Base-by-base conservation (phyloP, 2,888 invertebrate species). In the Ommatoiulus sabulosus region DNA sequence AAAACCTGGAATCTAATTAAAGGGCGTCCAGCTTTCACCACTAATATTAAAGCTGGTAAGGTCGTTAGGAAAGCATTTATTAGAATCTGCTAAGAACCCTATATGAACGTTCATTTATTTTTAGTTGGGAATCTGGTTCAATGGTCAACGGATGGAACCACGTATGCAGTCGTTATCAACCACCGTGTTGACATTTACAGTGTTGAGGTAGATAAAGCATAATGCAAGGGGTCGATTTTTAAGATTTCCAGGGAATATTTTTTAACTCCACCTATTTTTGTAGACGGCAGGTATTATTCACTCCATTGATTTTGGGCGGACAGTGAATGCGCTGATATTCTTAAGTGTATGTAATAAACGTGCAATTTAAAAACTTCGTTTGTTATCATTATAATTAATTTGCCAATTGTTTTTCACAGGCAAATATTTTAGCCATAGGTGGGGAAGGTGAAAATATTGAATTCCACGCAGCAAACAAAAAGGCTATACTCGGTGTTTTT, bases 1-100 rank as follows among this genome's bases (percentile, higher is more conserved):
- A 94, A 96, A 91, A 98, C 98, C 3, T 99, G 99, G 99, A 98
- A 99, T 93, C 94, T 99, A 90, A 94, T 98, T 0, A 98, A 97
- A 92, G 98, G 98, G 0, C 94, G 97, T 89, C 95, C 95, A 91
- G 98, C 98, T 0, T 98, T 97, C 92, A 95, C 96, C 0, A 96
- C 96, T n/a, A 97, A 98, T 92, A 93, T 98, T 52, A 95, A 95
- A 90, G 95, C 94, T 91, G 96, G 95, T 93, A 94, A 44, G 63
- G 5, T 44, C 35, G 1, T n/a, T 35, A 8, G 44, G 89, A 92
- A 87, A 92, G 15, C 52, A 3, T 52, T 52, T 35, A 35, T 1
- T 2, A 35, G 35, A 35, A 35, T 35, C 35, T 2, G 35, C 35
- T 35, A 35, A 35, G 35, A 35, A 35, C 35, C 1, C 35, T 93